These are phyloP conservation scores for Lissocephala sabroskyi DNA, from an alignment of 2,888 invertebrate genomes.

Conservation along the genomic window DNA sequence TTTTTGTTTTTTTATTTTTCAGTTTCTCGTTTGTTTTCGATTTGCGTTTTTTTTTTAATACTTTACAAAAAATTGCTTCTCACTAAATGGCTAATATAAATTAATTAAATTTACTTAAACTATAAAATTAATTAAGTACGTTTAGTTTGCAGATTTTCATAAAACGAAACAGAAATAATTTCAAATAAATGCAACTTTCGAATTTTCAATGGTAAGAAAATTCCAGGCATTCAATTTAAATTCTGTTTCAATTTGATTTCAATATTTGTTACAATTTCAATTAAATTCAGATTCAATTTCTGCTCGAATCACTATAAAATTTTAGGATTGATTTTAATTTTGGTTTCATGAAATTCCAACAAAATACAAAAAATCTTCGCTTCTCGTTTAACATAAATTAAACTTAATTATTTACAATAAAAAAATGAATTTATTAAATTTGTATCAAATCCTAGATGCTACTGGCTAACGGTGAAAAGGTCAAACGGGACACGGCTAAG, in stretches of 20 bases:
- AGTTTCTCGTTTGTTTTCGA: slow-evolving; percentile 17
- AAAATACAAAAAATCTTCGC: slow-evolving; percentile 11
- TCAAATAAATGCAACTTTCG: background rate
- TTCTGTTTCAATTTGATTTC: too few species aligned
- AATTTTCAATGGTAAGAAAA: background rate
- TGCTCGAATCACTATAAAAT: too few species aligned
- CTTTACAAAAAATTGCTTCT: slow-evolving; percentile 50
- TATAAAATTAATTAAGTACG: slow-evolving; percentile 7
- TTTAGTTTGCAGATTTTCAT: slow-evolving; percentile 29
- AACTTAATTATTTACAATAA: slow-evolving; percentile 50
- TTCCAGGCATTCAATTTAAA: slow-evolving; percentile 28
- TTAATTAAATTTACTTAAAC: slow-evolving; percentile 39
- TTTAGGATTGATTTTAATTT: slow-evolving; percentile 2
- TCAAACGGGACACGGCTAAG: too few species aligned
- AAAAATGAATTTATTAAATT: slow-evolving; percentile 12
- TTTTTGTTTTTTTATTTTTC: slow-evolving; percentile 29
- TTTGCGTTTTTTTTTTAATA: slow-evolving; percentile 46
- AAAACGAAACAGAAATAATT: slow-evolving; percentile 7
- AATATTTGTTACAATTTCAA: too few species aligned
- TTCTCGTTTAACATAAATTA: slow-evolving; percentile 25
- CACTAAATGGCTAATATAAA: slow-evolving; percentile 53
- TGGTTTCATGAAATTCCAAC: background rate
- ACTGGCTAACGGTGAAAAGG: too few species aligned
- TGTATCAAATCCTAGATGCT: slow-evolving; percentile 13
- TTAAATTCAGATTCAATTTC: too few species aligned